phyloP scores from a whole-genome alignment of 2,113 vertebrate species.

The Aix galericulata region DNA sequence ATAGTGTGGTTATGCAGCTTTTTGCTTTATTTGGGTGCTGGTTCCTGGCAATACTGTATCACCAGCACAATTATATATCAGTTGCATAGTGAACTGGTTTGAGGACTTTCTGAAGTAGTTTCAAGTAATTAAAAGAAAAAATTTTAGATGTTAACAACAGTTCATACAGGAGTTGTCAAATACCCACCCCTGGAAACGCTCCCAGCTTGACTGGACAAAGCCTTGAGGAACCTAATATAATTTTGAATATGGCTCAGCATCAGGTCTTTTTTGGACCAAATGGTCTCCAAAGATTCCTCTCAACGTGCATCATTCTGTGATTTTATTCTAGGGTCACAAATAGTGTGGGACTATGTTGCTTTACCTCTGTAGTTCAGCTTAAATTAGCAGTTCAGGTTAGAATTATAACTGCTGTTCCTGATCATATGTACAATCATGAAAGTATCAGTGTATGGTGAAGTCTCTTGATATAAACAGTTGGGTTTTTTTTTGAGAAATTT shows the following conservation, averaged over 20 bases:
- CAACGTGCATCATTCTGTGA: neutral
- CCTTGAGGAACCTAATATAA: neutral
- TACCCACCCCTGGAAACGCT: neutral
- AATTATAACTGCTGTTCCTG: neutral
- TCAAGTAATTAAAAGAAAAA: neutral
- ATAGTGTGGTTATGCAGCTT: neutral
- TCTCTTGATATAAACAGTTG: neutral
- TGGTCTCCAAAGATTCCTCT: neutral
- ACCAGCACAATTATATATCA: neutral
- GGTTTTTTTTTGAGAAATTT: neutral
- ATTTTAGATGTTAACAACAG: neutral
- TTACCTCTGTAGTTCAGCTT: neutral
- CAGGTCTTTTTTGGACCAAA: neutral
- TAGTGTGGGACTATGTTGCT: neutral
- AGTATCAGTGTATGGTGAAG: neutral
- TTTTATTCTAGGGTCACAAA: neutral
- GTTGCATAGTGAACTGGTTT: neutral
- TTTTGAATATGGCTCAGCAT: neutral
- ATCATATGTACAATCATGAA: fast-evolving
- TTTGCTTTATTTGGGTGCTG: neutral
- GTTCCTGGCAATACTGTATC: neutral
- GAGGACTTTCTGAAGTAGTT: neutral
- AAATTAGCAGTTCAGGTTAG: neutral
- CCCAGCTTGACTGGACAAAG: neutral
- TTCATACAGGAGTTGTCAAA: neutral